phyloP scores from a whole-genome alignment of 2,888 invertebrate genomes.

The Noctua janthe region DNA sequence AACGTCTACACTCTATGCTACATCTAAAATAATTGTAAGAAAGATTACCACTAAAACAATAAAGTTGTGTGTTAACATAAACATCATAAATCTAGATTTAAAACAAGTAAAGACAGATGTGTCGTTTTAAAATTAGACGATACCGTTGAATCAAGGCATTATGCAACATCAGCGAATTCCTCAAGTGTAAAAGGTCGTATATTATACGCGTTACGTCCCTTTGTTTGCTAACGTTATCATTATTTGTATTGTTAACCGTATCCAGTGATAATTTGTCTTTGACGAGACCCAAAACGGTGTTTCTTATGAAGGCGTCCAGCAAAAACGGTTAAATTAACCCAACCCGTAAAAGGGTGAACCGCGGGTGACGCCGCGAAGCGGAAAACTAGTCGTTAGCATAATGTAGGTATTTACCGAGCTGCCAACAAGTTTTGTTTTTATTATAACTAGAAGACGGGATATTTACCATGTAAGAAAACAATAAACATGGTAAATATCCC shows the following conservation, averaged over 20 bases:
- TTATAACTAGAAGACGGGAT: no score
- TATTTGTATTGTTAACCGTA: conserved; percentile 33
- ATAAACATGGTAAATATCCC: no score
- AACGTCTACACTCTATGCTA: background rate
- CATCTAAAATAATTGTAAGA: background rate
- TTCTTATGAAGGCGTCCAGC: conserved; percentile 37
- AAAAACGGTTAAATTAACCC: conserved; percentile 60
- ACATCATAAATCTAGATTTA: conserved; percentile 27
- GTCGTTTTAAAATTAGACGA: conserved; percentile 9
- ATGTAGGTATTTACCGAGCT: conserved; percentile 41
- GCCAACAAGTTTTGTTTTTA: conserved; percentile 52
- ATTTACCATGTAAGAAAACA: no score
- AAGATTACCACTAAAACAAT: conserved; percentile 1
- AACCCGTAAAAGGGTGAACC: conserved; percentile 63
- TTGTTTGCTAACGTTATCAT: conserved; percentile 22
- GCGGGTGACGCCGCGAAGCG: conserved; percentile 53
- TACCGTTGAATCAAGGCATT: background rate
- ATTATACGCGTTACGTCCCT: conserved; percentile 15
- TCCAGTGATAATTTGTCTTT: conserved; percentile 47
- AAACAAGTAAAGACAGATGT: conserved; percentile 2
- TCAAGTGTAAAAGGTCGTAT: conserved; percentile 39
- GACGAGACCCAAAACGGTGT: conserved; percentile 26
- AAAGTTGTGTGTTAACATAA: background rate
- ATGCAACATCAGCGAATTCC: background rate
- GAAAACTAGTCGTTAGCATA: conserved; percentile 64